Percentiles rank a stretch among this genome's conserved stretches.
Evolutionary conservation across 1,140 invertebrate species (phyloP).

Genomic region (Hycleus cichorii): DNA sequence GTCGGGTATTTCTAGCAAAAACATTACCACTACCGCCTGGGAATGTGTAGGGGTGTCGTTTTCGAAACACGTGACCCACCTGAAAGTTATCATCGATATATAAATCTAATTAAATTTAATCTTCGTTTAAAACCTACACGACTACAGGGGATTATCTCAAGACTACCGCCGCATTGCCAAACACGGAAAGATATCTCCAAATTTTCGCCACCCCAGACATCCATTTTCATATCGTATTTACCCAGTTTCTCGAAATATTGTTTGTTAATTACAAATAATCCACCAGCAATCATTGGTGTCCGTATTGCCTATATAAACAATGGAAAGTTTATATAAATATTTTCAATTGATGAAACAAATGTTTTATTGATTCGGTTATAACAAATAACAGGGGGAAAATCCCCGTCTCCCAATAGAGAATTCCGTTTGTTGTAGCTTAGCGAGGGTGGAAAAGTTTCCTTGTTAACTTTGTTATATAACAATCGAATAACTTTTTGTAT

Average conservation of each 20-base stretch:
- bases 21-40: conserved; percentile 87
- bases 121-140: conserved; percentile 47
- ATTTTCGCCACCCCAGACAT: conserved; percentile 91
- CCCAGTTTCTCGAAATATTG: conserved; percentile 90
- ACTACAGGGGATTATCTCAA: conserved; percentile 92
- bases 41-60: conserved; percentile 93
- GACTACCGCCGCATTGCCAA: conserved; percentile 93
- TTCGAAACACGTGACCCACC: conserved; percentile 84
- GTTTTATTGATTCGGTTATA: neutral
- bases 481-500: no score
- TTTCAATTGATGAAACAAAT: neutral
- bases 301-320: conserved; percentile 53
- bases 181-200: conserved; percentile 70
- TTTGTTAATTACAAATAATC: conserved; percentile 89
- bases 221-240: conserved; percentile 96
- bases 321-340: conserved; percentile 9
- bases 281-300: conserved; percentile 92
- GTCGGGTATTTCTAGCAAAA: conserved; percentile 78
- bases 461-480: no score
- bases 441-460: no score
- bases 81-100: conserved; percentile 11
- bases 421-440: no score
- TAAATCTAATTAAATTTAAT: neutral
- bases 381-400: no score
- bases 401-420: no score